phyloP scores from a whole-genome alignment of 2,888 invertebrate genomes.

The Cheilosia vernalis region DNA sequence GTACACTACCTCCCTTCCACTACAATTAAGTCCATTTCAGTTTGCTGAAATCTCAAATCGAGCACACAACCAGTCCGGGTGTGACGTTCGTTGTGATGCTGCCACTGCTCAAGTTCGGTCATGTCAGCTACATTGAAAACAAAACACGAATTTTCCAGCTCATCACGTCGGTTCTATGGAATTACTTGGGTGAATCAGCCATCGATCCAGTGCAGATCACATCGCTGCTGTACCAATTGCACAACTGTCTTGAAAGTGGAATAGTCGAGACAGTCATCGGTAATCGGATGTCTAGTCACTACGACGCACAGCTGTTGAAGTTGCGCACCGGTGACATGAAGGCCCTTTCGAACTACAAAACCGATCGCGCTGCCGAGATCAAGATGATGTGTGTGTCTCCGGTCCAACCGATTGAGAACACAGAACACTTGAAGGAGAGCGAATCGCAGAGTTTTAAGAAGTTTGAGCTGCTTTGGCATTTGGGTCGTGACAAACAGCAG shows the following conservation, averaged over 20 bases:
- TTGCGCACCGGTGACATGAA: slow-evolving; percentile 69
- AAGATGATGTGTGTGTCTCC: slow-evolving; percentile 81
- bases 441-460: slow-evolving; percentile 83
- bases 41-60: slow-evolving; percentile 82
- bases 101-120: slow-evolving; percentile 87
- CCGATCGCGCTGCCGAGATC: slow-evolving; percentile 81
- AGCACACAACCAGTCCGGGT: slow-evolving; percentile 83
- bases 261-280: slow-evolving; percentile 90
- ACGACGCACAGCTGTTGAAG: slow-evolving; percentile 79
- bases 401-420: slow-evolving; percentile 76
- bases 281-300: slow-evolving; percentile 80
- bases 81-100: slow-evolving; percentile 88
- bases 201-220: slow-evolving; percentile 83
- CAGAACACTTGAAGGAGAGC: slow-evolving; percentile 80
- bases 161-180: slow-evolving; percentile 89
- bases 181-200: slow-evolving; percentile 85
- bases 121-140: slow-evolving; percentile 87
- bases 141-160: slow-evolving; percentile 88
- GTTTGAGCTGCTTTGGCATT: slow-evolving; percentile 87
- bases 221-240: slow-evolving; percentile 90
- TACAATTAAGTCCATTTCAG: slow-evolving; percentile 71
- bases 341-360: slow-evolving; percentile 79
- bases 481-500: slow-evolving; percentile 88
- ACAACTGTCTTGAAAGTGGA: slow-evolving; percentile 86
- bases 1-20: neutral